phyloP scores from a whole-genome alignment of 1,140 invertebrate genomes.

The Drosophila rhopaloa region DNA sequence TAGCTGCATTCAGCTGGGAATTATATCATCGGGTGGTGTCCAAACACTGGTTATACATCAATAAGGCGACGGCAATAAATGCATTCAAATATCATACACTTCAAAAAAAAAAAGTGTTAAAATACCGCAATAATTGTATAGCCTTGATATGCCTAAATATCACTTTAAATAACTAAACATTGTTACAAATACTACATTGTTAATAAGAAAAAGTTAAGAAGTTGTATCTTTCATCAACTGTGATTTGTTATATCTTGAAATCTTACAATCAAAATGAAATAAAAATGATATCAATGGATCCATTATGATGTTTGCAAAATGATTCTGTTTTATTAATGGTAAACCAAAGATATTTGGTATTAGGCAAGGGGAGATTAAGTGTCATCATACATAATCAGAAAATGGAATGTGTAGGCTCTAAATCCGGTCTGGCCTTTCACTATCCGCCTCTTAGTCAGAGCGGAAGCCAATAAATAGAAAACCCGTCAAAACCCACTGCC shows the following conservation, averaged over 20 bases:
- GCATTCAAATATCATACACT: conserved; percentile 9
- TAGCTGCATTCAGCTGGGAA: conserved; percentile 11
- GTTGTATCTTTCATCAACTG: no score
- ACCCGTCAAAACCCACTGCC: conserved; percentile 13
- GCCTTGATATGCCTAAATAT: no score
- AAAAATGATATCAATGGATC: no score
- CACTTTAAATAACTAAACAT: no score
- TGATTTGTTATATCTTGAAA: no score
- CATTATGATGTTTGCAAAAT: no score
- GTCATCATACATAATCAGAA: neutral
- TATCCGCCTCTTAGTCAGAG: conserved; percentile 3
- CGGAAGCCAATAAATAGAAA: conserved; percentile 40
- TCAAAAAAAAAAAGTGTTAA: neutral
- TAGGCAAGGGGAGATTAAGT: neutral
- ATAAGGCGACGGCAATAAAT: neutral
- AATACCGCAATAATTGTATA: no score
- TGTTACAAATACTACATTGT: no score
- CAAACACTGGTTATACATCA: conserved; percentile 22
- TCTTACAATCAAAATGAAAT: no score
- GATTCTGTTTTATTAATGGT: neutral
- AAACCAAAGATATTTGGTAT: neutral
- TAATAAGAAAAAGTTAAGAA: no score
- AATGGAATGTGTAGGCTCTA: conserved; percentile 4
- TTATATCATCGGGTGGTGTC: conserved; percentile 26
- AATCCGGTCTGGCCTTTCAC: conserved; percentile 37